These are phyloP conservation scores for Deladenus siricidicola DNA, from an alignment of 2,888 invertebrate species.

Conservation along the genomic window DNA sequence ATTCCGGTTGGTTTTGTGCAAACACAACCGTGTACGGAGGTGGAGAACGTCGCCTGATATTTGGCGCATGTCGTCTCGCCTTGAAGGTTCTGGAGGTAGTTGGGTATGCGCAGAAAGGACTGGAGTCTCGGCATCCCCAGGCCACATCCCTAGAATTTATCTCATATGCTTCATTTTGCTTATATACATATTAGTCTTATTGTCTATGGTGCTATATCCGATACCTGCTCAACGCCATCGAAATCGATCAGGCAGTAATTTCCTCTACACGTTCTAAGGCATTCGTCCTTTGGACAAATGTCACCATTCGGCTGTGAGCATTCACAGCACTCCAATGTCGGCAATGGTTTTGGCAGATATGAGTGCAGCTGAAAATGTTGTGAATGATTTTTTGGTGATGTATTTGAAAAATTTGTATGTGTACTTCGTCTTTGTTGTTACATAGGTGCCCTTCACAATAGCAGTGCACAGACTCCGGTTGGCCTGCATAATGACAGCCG, in stretches of 20 bases:
- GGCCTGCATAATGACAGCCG: slow-evolving; percentile 51
- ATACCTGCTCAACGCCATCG: slow-evolving; percentile 48
- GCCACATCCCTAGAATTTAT: slow-evolving; percentile 42
- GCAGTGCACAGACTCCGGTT: slow-evolving; percentile 48
- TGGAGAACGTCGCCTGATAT: slow-evolving; percentile 43
- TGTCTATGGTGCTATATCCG: no score
- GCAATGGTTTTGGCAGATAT: slow-evolving; percentile 43
- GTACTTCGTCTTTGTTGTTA: slow-evolving; percentile 40
- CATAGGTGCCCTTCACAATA: slow-evolving; percentile 46
- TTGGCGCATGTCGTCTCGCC: slow-evolving; percentile 45
- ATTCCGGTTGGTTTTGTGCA: slow-evolving; percentile 47
- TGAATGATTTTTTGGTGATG: background rate
- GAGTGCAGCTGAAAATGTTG: slow-evolving; percentile 32
- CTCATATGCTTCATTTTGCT: background rate
- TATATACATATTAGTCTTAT: background rate
- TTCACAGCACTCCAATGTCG: slow-evolving; percentile 49
- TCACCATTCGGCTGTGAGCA: slow-evolving; percentile 47
- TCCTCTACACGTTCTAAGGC: slow-evolving; percentile 43
- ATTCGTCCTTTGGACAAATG: slow-evolving; percentile 38
- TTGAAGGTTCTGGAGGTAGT: slow-evolving; percentile 38
- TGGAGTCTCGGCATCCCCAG: slow-evolving; percentile 47
- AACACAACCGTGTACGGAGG: slow-evolving; percentile 49
- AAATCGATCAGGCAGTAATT: slow-evolving; percentile 53
- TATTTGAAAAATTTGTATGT: no score
- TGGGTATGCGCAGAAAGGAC: slow-evolving; percentile 43